Conservation (phyloP, 2,113 vertebrate genomes). For the Campylomormyrus numenius region DNA sequence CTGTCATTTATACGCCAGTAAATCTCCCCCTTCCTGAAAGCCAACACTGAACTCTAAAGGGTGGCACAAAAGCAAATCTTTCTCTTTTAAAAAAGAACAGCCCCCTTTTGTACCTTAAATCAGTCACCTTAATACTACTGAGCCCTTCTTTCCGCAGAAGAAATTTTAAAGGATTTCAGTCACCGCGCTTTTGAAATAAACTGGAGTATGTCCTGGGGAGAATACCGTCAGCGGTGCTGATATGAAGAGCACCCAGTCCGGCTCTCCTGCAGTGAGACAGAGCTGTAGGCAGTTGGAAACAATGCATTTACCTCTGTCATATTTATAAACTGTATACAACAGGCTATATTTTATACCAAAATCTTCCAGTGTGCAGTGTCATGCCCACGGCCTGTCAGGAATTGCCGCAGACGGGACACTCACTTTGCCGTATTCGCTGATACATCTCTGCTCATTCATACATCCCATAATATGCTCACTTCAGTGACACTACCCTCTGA, state of each 20-base stretch:
- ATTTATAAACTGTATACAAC: background rate
- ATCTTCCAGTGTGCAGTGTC: background rate
- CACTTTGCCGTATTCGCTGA: background rate
- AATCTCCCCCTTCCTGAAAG: conserved; percentile 58
- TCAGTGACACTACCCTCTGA: background rate
- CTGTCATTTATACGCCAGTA: conserved; percentile 59
- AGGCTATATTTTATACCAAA: background rate
- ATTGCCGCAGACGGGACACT: background rate
- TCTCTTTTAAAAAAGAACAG: conserved; percentile 38
- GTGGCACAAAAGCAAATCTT: conserved; percentile 54
- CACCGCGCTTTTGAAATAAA: conserved; percentile 6
- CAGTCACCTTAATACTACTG: conserved; percentile 28
- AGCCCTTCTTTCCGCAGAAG: conserved; percentile 20
- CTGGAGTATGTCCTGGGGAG: background rate
- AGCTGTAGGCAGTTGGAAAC: background rate
- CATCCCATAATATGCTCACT: background rate
- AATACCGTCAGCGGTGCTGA: background rate
- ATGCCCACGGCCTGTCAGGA: background rate
- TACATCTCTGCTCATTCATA: background rate
- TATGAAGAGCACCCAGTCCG: background rate
- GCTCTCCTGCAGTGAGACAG: background rate
- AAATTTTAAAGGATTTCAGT: conserved; percentile 9
- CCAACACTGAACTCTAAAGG: conserved; percentile 52
- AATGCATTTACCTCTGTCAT: background rate
- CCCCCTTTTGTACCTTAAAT: conserved; percentile 40